Evolutionary conservation across 2,888 invertebrate species (phyloP).

Genomic region (Pasiphila rectangulata): DNA sequence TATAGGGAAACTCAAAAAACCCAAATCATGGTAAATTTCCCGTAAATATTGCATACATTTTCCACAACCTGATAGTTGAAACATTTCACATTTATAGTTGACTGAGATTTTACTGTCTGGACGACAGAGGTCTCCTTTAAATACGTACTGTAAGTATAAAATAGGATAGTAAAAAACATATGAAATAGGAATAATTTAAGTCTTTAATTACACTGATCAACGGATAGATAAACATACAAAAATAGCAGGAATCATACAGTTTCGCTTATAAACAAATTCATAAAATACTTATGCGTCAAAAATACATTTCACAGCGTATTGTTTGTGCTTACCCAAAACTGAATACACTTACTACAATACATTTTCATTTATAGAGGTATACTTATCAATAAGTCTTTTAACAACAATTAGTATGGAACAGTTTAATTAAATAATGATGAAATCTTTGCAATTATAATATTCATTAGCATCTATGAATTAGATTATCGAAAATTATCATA

Average conservation of each 20-base stretch:
- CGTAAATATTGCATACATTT: too few relatives aligned
- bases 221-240: constrained; percentile 36
- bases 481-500: too few relatives aligned
- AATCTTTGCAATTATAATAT: too few relatives aligned
- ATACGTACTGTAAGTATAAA: too few relatives aligned
- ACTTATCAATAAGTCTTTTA: not conserved
- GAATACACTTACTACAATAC: not conserved
- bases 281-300: constrained; percentile 3
- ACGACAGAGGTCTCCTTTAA: too few relatives aligned
- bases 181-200: constrained; percentile 15
- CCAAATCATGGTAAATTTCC: too few relatives aligned
- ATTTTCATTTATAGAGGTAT: not conserved
- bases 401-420: not conserved
- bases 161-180: not conserved
- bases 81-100: too few relatives aligned
- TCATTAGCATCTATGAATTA: too few relatives aligned
- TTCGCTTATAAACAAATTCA: constrained; percentile 20
- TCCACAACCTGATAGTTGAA: too few relatives aligned
- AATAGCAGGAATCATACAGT: constrained; percentile 31
- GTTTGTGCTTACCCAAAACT: constrained; percentile 21
- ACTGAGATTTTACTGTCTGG: too few relatives aligned
- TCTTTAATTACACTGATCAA: constrained; percentile 47
- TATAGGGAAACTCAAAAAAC: too few relatives aligned
- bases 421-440: not conserved
- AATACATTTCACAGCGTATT: constrained; percentile 23